Evolutionary conservation across 2,113 vertebrate species (phyloP), one percentile per base, ranked within the genome.

Genomic region (Psilopsiagon aurifrons): DNA sequence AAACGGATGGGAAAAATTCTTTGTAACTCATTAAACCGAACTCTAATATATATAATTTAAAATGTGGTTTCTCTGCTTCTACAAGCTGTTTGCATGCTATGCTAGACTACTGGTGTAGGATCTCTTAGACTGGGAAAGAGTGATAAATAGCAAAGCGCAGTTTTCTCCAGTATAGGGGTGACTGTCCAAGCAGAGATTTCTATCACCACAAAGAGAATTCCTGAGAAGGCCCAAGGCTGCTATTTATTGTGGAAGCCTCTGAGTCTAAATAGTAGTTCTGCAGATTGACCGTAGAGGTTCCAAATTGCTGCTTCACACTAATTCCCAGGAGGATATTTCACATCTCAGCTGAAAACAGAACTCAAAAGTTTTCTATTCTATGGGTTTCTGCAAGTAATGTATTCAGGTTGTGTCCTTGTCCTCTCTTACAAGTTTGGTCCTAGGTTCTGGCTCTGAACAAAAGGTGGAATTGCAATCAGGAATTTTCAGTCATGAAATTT

Each of bases 31-130:
- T 91, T 93, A 88, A 94, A 82, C 74, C 35, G 52, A 94, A 57
- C 44, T 24, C 73, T 88, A 78, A 96, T 88, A 94, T 57, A 41
- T 83, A 68, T 88, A 80, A 96, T 78, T 78, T 88, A 60, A 88
- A 74, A 55, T 90, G 80, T 82, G 66, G 62, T 86, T 85, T 93
- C 51, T 31, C 59, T 64, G 20, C 71, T 82, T 81, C 66, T 92
- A 93, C 83, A 83, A 86, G 88, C 64, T 91, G 47, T 87, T 94
- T 63, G 78, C 95, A 88, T 86, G 90, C 71, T 79, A 93, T 80
- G n/a, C 20, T 77, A 6, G 74, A n/a, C 31, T 80, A 57, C 60
- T 89, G 64, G 33, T 84, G 75, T 82, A 49, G 64, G n/a, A 82
- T 76, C 47, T 82, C 44, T 51, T 46, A 71, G 55, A 67, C 20